Conservation (phyloP, 2,113 vertebrate genomes). For the Coreoperca whiteheadi region DNA sequence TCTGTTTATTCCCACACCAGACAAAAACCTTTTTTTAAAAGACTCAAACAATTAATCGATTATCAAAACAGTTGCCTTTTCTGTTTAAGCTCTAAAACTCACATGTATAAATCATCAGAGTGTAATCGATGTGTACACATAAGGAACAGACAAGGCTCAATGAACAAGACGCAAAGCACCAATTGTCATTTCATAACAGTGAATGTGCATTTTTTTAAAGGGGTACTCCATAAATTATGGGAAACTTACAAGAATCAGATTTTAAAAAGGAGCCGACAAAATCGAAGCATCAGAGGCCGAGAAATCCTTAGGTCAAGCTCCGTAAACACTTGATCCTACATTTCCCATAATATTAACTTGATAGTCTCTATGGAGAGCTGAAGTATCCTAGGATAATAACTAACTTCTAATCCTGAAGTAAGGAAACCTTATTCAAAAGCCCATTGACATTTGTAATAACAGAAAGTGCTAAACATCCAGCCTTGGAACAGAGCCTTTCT, state of each 20-base stretch:
- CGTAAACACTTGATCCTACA: background rate
- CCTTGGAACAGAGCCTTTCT: background rate
- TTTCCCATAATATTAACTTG: background rate
- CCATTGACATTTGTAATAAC: background rate
- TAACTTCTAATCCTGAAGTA: background rate
- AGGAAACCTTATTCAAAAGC: background rate
- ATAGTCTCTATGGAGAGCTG: background rate
- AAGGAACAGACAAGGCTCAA: conserved; percentile 7
- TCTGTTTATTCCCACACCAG: background rate
- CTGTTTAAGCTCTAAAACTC: background rate
- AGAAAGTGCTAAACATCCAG: too few species aligned
- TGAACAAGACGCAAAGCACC: conserved; percentile 1
- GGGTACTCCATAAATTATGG: background rate
- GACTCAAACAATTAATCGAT: background rate
- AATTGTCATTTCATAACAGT: background rate
- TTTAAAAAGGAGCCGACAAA: background rate
- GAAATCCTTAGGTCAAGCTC: background rate
- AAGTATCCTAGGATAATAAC: background rate
- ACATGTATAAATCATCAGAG: background rate
- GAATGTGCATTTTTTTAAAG: conserved; percentile 3
- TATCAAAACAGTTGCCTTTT: background rate
- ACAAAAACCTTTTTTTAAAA: background rate
- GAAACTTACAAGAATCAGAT: background rate
- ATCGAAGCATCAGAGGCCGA: background rate
- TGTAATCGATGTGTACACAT: conserved; percentile 2